Evolutionary conservation across 2,113 vertebrate genomes (phyloP), one percentile per base, ranked within the genome.

Genomic region (Apteryx owenii): DNA sequence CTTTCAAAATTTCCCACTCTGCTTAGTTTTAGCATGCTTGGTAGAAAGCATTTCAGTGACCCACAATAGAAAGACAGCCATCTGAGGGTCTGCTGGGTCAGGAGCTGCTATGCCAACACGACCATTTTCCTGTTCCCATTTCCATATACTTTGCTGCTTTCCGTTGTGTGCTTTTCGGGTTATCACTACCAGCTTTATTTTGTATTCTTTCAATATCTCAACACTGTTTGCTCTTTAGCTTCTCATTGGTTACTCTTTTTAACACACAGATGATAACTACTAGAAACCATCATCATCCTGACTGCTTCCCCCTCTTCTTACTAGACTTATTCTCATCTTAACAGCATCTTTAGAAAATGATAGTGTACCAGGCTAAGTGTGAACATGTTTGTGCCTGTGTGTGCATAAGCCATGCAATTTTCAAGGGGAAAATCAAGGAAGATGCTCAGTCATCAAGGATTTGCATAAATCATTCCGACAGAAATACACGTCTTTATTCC

Each of bases 101-200:
- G 22, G 17, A 84, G 0, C 9, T 40, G 26, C 78, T 62, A 65
- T 16, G 13, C 16, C 7, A 61, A 85, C 82, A 31, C 2, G 0
- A 65, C 42, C 18, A 17, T 81, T 64, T 81, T 20, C 21, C 50
- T 22, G 29, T 44, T 72, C 76, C 23, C 3, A 12, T 71, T 92
- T 71, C 42, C 38, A 25, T 10, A 71, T 0, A 4, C 79, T 46
- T 93, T 68, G 6, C 64, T 75, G 7, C 18, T 81, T 92, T 58
- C 26, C 1, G 1, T 33, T 4, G 7, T 36, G 93, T 82, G 33
- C 13, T 92, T 78, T 20, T 58, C 21, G 66, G 5, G 18, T 70
- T 54, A 50, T 42, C 8, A n/a, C 60, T 40, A 73, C 17, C 40
- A 65, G 26, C 28, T 88, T 81, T 77, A 51, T 21, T 38, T 76